Evolutionary conservation across 2,888 invertebrate species (phyloP).

Genomic region (Cerceris rybyensis): DNA sequence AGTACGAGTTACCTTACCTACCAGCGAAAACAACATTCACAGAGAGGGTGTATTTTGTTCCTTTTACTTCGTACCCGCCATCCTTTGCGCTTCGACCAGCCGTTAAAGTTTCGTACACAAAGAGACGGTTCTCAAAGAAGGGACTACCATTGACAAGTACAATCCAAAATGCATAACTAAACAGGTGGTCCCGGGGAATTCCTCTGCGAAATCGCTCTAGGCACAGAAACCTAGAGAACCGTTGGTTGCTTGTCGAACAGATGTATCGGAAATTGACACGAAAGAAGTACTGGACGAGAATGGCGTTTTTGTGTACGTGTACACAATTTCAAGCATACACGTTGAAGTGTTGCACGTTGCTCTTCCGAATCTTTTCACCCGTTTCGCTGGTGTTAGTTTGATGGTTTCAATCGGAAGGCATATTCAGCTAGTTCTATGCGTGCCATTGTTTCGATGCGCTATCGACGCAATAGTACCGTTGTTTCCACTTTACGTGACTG

Average conservation of each 20-base stretch:
- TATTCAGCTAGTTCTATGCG: constrained; percentile 5
- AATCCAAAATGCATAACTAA: constrained; percentile 18
- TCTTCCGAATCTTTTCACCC: not conserved
- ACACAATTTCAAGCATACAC: constrained; percentile 2
- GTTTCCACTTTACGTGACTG: not conserved
- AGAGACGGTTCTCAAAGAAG: constrained; percentile 10
- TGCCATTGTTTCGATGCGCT: constrained; percentile 17
- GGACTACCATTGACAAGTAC: not conserved
- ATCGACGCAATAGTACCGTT: constrained; percentile 2
- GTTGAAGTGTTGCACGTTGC: constrained; percentile 22
- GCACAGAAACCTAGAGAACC: constrained; percentile 1
- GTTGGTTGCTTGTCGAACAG: constrained; percentile 32
- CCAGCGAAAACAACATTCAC: not conserved
- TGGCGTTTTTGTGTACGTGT: not conserved
- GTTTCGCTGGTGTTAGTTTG: constrained; percentile 6
- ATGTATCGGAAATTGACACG: constrained; percentile 20
- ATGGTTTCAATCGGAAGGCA: constrained; percentile 2
- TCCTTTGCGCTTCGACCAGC: constrained; percentile 6
- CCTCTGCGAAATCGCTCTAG: not conserved
- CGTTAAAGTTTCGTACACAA: constrained; percentile 5
- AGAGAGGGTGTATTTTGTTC: not conserved
- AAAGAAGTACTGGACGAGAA: not conserved
- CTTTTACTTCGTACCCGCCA: not conserved
- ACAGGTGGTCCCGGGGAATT: not conserved
- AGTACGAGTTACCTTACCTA: not conserved